Evolutionary conservation across 2,888 invertebrate species (phyloP), one percentile per base, ranked within the genome.

Genomic region (Temnothorax rugatulus): DNA sequence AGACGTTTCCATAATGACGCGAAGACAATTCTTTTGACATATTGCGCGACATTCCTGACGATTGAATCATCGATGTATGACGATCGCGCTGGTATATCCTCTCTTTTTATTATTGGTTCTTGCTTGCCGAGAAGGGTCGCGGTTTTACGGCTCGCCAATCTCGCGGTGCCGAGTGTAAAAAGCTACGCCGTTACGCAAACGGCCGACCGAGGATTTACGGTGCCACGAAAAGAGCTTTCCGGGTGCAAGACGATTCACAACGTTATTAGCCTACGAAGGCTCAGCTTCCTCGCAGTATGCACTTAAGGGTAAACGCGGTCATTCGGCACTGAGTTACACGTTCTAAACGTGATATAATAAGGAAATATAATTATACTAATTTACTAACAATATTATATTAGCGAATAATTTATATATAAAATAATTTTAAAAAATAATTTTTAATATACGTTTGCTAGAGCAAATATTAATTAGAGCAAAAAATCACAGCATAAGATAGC

Each of bases 131-230:
- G 86, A 84, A 82, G 86, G 76, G 84, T 84, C 89, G 90, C 83
- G 90, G 90, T 91, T 92, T 92, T 87, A 92, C 89, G 91, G 88
- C 89, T 90, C 89, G 87, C 76, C 86, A 86, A 86, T 52, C 44
- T 57, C 69, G 83, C 47, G 73, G 59, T 61, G 7, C 54, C 18
- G 73, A 38, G 25, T 66, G 34, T 34, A 88, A 90, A 87, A 86
- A 84, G 79, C 77, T 59, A 63, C 86, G 85, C 87, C 87, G 90
- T 90, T 90, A 90, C 88, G 86, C 85, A 90, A 90, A 88, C 61
- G 77, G 3, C 34, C 47, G 71, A 59, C 74, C 83, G 86, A 83
- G 83, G 84, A 87, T 84, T 90, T 86, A 84, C 85, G 38, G 47
- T 84, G 52, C 83, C 84, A 68, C 85, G 73, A 81, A 82, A 82